These are phyloP conservation scores for Rosalia funebris DNA, from an alignment of 2,888 invertebrate species.

Conservation along the genomic window DNA sequence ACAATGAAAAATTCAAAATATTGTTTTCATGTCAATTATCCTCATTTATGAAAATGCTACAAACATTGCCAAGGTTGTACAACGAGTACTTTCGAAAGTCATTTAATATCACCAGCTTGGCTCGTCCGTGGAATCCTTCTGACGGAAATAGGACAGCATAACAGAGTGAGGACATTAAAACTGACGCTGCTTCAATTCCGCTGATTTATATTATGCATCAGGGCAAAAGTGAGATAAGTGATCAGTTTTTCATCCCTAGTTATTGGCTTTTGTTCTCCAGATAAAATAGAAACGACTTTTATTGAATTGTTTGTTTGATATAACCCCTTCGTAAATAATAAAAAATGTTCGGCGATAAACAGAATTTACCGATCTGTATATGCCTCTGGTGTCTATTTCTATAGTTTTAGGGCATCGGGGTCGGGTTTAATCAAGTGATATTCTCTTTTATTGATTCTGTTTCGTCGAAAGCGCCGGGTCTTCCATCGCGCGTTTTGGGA, in stretches of 20 bases:
- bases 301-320: conserved; percentile 38
- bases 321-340: conserved; percentile 32
- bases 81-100: too few species aligned
- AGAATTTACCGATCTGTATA: conserved; percentile 24
- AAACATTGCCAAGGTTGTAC: too few species aligned
- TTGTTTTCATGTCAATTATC: too few species aligned
- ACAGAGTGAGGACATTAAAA: conserved; percentile 19
- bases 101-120: too few species aligned
- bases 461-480: too few species aligned
- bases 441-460: conserved; percentile 9
- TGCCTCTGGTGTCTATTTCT: conserved; percentile 15
- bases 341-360: conserved; percentile 28
- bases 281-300: conserved; percentile 35
- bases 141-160: conserved; percentile 5
- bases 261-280: conserved; percentile 36
- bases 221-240: conserved; percentile 38
- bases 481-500: too few species aligned
- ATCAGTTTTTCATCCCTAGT: conserved; percentile 40
- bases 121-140: too few species aligned
- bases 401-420: not conserved
- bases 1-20: too few species aligned
- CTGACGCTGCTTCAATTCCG: conserved; percentile 11
- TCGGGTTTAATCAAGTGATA: conserved; percentile 1
- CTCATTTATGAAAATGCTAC: too few species aligned
- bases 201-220: conserved; percentile 38